A percentile compares a stretch with the other conserved stretches of the same genome.
These are phyloP conservation scores for Hozukius guyotensis DNA, from an alignment of 2,797 vertebrate genomes.

Conservation along the genomic window DNA sequence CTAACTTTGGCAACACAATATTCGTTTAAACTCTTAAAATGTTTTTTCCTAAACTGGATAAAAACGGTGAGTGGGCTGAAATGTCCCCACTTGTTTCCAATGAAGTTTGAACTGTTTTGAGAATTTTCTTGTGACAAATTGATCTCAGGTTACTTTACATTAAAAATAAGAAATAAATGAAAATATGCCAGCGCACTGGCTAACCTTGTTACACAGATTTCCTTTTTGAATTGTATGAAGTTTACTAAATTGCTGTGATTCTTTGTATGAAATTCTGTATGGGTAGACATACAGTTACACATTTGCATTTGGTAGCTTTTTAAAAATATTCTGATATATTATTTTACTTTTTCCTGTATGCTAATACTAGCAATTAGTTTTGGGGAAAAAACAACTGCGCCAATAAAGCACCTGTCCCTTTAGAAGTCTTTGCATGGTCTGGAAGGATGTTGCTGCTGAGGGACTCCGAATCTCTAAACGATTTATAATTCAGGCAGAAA, in stretches of 20 bases:
- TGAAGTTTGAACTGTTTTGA: not conserved
- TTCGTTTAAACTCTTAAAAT: not conserved
- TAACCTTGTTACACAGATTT: not conserved
- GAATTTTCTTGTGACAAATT: not conserved
- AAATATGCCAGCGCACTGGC: not conserved
- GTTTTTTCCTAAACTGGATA: not conserved
- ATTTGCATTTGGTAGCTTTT: not conserved
- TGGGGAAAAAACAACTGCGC: not conserved
- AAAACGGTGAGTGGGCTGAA: not conserved
- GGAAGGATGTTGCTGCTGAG: not conserved
- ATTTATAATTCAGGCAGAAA: slow-evolving; percentile 61
- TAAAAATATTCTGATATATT: not conserved
- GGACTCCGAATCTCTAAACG: slow-evolving; percentile 15
- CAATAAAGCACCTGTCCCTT: not conserved
- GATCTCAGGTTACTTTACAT: not conserved
- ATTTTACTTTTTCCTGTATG: not conserved
- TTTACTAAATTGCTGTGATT: not conserved
- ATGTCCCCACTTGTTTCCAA: not conserved
- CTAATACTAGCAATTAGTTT: not conserved
- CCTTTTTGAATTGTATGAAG: not conserved
- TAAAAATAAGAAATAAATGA: not conserved
- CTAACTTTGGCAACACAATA: not conserved
- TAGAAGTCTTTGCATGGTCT: not conserved
- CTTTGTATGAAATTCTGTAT: not conserved
- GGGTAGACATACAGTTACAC: not conserved